These are phyloP conservation scores for Anthonomus grandis DNA, from an alignment of 1,140 invertebrate species.

Conservation along the genomic window DNA sequence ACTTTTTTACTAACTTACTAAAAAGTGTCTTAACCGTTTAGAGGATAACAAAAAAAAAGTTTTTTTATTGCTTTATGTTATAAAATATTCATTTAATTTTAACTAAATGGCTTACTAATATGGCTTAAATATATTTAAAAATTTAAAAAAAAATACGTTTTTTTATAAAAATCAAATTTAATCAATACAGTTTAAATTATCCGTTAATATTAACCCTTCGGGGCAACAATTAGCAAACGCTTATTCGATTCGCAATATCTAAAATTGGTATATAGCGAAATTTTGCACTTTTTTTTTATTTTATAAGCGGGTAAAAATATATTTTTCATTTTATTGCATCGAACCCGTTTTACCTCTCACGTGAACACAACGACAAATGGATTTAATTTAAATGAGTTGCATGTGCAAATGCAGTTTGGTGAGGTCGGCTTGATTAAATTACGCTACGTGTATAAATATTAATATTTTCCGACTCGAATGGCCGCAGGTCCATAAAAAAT, in stretches of 20 bases:
- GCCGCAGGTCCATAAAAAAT: constrained; percentile 27
- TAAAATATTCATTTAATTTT: no score
- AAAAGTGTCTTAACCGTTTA: no score
- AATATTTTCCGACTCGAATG: constrained; percentile 28
- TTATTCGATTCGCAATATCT: constrained; percentile 9
- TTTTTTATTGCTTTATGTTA: no score
- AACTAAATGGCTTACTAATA: no score
- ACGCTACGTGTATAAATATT: constrained; percentile 31
- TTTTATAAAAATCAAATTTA: no score
- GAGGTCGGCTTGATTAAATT: constrained; percentile 30
- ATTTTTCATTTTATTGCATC: constrained; percentile 26
- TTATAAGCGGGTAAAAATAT: constrained; percentile 20
- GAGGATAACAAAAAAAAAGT: no score
- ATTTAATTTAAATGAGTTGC: constrained; percentile 32
- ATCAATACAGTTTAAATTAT: no score
- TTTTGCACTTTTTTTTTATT: constrained; percentile 16
- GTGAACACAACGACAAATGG: constrained; percentile 26
- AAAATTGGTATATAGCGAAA: constrained; percentile 16
- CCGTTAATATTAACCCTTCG: constrained; percentile 18
- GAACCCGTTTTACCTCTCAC: constrained; percentile 17
- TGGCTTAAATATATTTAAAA: no score
- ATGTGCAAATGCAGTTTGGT: constrained; percentile 32
- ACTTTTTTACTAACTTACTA: no score
- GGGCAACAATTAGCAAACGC: constrained; percentile 8
- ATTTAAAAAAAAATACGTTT: no score